A percentile compares a stretch with the other conserved stretches of the same genome.
Conservation (phyloP, 2,113 vertebrate species). For the Corydoras maculifer region DNA sequence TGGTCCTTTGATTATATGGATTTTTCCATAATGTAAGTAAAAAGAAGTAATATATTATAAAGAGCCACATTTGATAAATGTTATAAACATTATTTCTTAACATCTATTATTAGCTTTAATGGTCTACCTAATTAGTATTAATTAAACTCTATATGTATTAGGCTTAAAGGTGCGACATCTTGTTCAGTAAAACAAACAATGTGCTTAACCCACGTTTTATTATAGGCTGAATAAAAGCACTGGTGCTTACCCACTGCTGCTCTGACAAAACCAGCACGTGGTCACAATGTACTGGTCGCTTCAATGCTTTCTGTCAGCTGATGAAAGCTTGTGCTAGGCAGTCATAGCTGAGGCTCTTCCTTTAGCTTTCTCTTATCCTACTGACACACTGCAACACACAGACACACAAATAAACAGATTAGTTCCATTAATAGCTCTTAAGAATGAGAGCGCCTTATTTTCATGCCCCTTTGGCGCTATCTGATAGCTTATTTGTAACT, state of each 20-base stretch:
- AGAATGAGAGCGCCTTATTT: constrained; percentile 1
- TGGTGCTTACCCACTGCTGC: constrained; percentile 13
- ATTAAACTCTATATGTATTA: no score
- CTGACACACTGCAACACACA: constrained; percentile 29
- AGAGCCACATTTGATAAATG: no score
- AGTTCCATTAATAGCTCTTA: constrained; percentile 14
- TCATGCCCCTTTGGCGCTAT: neutral
- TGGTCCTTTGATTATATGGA: no score
- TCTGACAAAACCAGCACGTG: constrained; percentile 20
- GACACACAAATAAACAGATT: constrained; percentile 33
- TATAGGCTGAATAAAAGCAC: neutral
- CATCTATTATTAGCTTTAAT: no score
- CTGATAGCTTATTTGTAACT: neutral
- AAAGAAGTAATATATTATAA: no score
- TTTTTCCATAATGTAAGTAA: no score
- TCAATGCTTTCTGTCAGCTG: neutral
- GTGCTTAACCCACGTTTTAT: no score
- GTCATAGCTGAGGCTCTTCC: neutral
- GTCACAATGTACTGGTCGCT: neutral
- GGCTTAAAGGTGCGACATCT: no score
- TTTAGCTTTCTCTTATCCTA: constrained; percentile 2
- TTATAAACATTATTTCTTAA: no score
- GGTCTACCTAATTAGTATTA: no score
- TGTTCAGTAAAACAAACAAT: no score
- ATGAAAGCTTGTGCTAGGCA: constrained; percentile 7